Evolutionary conservation across 2,113 vertebrate genomes (phyloP).

Genomic region (Colius striatus): DNA sequence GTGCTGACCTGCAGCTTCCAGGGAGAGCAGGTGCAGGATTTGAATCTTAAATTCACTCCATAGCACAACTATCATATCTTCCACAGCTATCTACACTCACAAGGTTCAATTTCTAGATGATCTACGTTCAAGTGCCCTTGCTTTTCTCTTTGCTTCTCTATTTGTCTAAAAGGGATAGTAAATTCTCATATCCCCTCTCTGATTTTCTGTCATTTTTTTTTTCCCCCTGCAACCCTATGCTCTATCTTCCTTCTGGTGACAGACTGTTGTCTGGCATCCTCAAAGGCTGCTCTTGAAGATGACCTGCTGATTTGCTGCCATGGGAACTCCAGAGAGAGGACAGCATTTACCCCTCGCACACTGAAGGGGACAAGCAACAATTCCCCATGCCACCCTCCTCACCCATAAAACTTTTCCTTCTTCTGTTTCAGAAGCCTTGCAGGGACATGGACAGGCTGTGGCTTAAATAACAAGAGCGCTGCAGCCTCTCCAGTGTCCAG

Average conservation of each 20-base stretch:
- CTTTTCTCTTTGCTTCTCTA: background rate
- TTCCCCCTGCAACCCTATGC: background rate
- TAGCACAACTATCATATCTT: background rate
- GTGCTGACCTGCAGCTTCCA: slow-evolving; percentile 13
- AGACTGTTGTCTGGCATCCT: slow-evolving; percentile 35
- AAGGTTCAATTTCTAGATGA: background rate
- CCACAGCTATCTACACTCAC: background rate
- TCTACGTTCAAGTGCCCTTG: background rate
- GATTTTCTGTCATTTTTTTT: background rate
- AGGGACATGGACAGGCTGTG: background rate
- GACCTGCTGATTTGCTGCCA: slow-evolving; percentile 62
- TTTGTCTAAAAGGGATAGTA: background rate
- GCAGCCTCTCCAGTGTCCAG: background rate
- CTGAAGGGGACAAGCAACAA: background rate
- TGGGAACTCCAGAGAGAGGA: slow-evolving; percentile 30
- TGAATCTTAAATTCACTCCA: slow-evolving; percentile 18
- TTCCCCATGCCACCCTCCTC: background rate
- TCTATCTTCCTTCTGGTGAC: background rate
- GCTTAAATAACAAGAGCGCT: background rate
- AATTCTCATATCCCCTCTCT: background rate
- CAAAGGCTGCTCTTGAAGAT: slow-evolving; percentile 32
- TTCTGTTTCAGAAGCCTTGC: background rate
- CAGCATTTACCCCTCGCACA: slow-evolving; percentile 23
- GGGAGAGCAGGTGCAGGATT: background rate
- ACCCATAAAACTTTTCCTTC: background rate